Conservation (phyloP, 92 coral and sea anemone genomes). For the Phymanthus crucifer region DNA sequence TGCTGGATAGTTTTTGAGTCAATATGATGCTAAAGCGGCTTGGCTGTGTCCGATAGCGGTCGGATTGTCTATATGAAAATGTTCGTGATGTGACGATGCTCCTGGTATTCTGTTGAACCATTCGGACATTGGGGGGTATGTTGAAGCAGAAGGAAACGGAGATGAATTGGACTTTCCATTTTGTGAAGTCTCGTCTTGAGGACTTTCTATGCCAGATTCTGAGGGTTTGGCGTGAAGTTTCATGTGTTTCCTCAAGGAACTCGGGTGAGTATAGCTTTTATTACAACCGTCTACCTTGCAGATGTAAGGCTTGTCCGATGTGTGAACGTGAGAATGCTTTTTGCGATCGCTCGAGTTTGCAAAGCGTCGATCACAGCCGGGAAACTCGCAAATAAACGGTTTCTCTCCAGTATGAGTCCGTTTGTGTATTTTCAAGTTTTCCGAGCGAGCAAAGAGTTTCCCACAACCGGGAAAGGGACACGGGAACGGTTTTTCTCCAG, state of each 20-base stretch:
- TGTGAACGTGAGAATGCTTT: slow-evolving; percentile 98
- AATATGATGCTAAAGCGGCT: slow-evolving; percentile 79
- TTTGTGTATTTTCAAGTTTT: slow-evolving; percentile 97
- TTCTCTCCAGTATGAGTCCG: slow-evolving; percentile 99
- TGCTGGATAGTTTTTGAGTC: slow-evolving; percentile 9
- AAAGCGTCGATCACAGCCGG: slow-evolving; percentile 99
- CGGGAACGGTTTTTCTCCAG: slow-evolving; percentile 98
- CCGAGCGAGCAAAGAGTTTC: slow-evolving; percentile 98
- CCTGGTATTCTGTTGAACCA: slow-evolving; percentile 90
- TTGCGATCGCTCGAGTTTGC: slow-evolving; percentile 99
- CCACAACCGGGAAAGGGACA: slow-evolving; percentile 99
- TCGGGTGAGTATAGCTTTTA: slow-evolving; percentile 98
- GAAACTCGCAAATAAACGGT: slow-evolving; percentile 96
- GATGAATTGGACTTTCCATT: slow-evolving; percentile 68
- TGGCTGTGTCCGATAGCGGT: slow-evolving; percentile 64
- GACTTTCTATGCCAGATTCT: slow-evolving; percentile 75
- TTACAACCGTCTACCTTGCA: slow-evolving; percentile 98
- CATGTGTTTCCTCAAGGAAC: slow-evolving; percentile 97
- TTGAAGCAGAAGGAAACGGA: slow-evolving; percentile 73
- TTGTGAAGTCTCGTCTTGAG: slow-evolving; percentile 72
- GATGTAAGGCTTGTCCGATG: slow-evolving; percentile 99
- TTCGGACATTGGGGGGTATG: slow-evolving; percentile 92
- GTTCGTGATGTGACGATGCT: slow-evolving; percentile 76
- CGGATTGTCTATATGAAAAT: slow-evolving; percentile 68
- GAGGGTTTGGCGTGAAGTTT: slow-evolving; percentile 95